Evolutionary conservation across 2,888 invertebrate species (phyloP).

Genomic region (Magallana nippona): DNA sequence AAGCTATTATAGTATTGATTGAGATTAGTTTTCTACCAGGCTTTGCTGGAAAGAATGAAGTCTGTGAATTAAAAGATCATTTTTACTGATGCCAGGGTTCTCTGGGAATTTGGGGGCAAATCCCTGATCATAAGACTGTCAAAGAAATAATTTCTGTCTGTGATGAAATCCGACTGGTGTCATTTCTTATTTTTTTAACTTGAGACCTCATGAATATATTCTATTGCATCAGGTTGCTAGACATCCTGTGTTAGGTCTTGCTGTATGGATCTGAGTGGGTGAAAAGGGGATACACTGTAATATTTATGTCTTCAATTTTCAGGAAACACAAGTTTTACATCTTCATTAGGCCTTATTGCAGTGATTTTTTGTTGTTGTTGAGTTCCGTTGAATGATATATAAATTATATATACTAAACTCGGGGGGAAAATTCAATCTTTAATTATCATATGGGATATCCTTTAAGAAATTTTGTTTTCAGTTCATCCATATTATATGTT

Average conservation of each 20-base stretch:
- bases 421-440: no score
- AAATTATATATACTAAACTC: no score
- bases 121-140: not conserved
- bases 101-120: no score
- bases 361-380: not conserved
- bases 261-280: not conserved
- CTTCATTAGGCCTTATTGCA: not conserved
- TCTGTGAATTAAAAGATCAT: no score
- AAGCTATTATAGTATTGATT: no score
- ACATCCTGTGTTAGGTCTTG: not conserved
- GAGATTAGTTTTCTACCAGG: no score
- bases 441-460: no score
- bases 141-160: not conserved
- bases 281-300: not conserved
- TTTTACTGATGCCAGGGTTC: no score
- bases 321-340: not conserved
- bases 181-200: not conserved
- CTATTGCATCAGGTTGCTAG: not conserved
- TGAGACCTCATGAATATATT: not conserved
- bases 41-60: no score
- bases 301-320: not conserved
- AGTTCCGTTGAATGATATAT: not conserved
- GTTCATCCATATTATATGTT: not conserved
- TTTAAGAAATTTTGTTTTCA: not conserved
- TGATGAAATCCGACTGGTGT: not conserved